Conservation (phyloP, 2,888 invertebrate genomes). For the Eupithecia insigniata region DNA sequence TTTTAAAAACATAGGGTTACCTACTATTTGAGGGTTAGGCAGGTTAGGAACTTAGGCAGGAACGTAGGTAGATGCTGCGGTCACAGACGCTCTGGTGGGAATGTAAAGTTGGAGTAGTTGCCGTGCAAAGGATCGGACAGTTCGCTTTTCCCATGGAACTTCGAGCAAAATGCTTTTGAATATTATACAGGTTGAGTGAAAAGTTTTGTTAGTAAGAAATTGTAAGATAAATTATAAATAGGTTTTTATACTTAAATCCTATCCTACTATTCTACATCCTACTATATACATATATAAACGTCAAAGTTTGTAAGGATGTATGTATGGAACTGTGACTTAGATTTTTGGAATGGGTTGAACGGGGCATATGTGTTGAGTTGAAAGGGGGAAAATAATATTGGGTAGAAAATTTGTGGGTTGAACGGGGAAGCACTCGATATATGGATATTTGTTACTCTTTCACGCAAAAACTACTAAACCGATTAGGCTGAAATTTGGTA, state of each 20-base stretch:
- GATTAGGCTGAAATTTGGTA: background rate
- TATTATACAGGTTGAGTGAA: background rate
- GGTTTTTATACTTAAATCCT: too few species aligned
- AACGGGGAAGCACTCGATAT: too few species aligned
- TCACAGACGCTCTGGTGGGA: constrained; percentile 33
- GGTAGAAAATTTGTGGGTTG: too few species aligned
- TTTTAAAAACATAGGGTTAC: background rate
- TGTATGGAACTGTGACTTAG: too few species aligned
- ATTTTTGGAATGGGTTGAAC: too few species aligned
- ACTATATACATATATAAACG: too few species aligned
- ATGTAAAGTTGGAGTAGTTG: constrained; percentile 38
- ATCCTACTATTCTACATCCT: too few species aligned
- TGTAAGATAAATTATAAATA: background rate
- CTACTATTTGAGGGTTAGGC: background rate
- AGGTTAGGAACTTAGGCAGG: background rate
- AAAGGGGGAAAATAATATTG: too few species aligned
- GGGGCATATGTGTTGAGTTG: too few species aligned
- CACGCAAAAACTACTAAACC: too few species aligned
- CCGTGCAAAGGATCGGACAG: constrained; percentile 17
- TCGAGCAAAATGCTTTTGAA: background rate
- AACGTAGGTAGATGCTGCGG: background rate
- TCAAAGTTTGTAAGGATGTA: too few species aligned
- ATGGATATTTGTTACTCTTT: too few species aligned
- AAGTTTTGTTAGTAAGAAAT: background rate
- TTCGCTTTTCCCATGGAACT: constrained; percentile 29